These are phyloP conservation scores for Montipora sp. DNA, from an alignment of 64 coral and sea anemone genomes.

Conservation along the genomic window DNA sequence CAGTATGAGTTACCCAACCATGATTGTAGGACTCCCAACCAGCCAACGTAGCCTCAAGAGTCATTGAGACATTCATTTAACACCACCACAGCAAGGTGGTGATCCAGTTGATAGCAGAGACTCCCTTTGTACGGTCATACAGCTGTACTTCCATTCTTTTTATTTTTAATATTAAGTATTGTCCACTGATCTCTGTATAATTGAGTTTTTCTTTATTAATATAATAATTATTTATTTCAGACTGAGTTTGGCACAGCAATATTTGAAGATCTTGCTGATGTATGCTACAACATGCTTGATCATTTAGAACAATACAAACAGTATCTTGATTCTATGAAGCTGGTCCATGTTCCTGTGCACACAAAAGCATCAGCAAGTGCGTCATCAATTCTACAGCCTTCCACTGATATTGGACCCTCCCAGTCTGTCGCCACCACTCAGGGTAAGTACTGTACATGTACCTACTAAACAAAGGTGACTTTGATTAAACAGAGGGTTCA, in stretches of 20 bases:
- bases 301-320: constrained; percentile 89
- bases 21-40: too few relatives aligned
- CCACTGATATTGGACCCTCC: constrained; percentile 31
- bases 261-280: constrained; percentile 90
- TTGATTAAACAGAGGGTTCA: background rate
- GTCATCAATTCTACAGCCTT: constrained; percentile 26
- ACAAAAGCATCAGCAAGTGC: background rate
- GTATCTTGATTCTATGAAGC: constrained; percentile 91
- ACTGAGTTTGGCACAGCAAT: constrained; percentile 94
- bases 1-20: too few relatives aligned
- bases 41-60: too few relatives aligned
- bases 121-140: too few relatives aligned
- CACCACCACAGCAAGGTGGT: too few relatives aligned
- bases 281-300: constrained; percentile 97
- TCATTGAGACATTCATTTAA: too few relatives aligned
- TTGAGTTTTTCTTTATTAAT: background rate
- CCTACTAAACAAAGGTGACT: background rate
- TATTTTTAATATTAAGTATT: too few relatives aligned
- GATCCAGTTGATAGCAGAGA: too few relatives aligned
- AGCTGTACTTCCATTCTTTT: too few relatives aligned
- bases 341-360: constrained; percentile 84
- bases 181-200: background rate
- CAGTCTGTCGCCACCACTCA: constrained; percentile 38
- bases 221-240: constrained; percentile 39
- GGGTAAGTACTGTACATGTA: constrained; percentile 29